phyloP scores from a whole-genome alignment of 2,113 vertebrate genomes.

The Tyto alba region DNA sequence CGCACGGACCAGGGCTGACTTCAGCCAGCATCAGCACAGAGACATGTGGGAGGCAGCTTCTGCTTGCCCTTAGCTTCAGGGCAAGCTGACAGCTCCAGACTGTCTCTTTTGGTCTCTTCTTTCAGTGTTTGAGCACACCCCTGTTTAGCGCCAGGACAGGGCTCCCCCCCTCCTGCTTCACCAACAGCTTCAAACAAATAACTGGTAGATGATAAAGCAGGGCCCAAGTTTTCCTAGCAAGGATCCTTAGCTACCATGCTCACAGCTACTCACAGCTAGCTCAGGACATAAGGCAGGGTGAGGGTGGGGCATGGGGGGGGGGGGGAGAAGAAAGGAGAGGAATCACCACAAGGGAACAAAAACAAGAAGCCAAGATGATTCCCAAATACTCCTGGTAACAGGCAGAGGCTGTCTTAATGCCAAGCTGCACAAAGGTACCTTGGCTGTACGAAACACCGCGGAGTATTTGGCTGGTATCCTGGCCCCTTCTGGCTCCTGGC shows the following conservation, averaged over 20 bases:
- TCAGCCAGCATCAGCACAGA: neutral
- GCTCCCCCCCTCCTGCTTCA: constrained; percentile 25
- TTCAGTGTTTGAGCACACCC: neutral
- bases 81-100: neutral
- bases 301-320: too few species aligned
- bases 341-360: neutral
- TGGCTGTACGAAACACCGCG: accelerated
- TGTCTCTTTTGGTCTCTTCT: neutral
- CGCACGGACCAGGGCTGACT: neutral
- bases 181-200: neutral
- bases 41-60: neutral
- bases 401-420: neutral
- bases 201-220: neutral
- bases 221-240: neutral
- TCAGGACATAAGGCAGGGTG: neutral
- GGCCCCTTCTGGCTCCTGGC: neutral
- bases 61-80: neutral
- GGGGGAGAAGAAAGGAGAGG: neutral
- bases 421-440: neutral
- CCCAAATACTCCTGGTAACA: neutral
- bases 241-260: neutral
- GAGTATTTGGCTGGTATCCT: neutral
- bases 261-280: neutral
- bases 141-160: neutral
- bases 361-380: neutral